These are phyloP conservation scores for Cataglyphis rosenhaueri DNA, from an alignment of 2,888 invertebrate species.

Conservation along the genomic window DNA sequence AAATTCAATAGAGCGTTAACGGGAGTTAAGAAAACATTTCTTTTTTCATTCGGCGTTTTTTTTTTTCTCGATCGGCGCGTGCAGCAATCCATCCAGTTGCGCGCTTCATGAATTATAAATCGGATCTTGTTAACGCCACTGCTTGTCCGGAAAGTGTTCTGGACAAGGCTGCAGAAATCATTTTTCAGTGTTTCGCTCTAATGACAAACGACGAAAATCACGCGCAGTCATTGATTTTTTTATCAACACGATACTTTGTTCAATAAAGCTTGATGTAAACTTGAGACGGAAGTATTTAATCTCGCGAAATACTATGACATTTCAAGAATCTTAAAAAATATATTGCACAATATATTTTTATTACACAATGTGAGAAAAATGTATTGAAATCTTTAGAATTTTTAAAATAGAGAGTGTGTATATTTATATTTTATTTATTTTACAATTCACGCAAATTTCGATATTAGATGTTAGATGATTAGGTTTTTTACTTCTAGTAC, in stretches of 20 bases:
- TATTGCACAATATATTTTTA: not conserved
- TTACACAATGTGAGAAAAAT: not conserved
- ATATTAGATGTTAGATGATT: not conserved
- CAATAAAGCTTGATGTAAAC: not conserved
- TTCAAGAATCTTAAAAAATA: not conserved
- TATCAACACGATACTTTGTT: not conserved
- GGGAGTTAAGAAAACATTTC: not conserved
- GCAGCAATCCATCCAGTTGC: slow-evolving; percentile 42
- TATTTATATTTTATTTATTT: not conserved
- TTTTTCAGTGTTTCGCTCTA: slow-evolving; percentile 47
- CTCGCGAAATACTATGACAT: not conserved
- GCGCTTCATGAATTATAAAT: slow-evolving; percentile 72
- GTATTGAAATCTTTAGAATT: not conserved
- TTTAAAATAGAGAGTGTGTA: not conserved
- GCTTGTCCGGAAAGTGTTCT: slow-evolving; percentile 31
- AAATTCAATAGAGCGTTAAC: slow-evolving; percentile 54
- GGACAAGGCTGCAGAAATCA: slow-evolving; percentile 46
- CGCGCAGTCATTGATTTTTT: slow-evolving; percentile 25
- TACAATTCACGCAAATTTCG: not conserved
- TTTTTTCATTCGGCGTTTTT: slow-evolving; percentile 22
- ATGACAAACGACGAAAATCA: not conserved
- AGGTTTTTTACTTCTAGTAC: not conserved
- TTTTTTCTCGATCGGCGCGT: slow-evolving; percentile 47
- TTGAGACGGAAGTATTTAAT: slow-evolving; percentile 16
- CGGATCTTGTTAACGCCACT: slow-evolving; percentile 63